Evolutionary conservation across 2,113 vertebrate species (phyloP), one percentile per base, ranked within the genome.

Genomic region (Mirounga angustirostris): DNA sequence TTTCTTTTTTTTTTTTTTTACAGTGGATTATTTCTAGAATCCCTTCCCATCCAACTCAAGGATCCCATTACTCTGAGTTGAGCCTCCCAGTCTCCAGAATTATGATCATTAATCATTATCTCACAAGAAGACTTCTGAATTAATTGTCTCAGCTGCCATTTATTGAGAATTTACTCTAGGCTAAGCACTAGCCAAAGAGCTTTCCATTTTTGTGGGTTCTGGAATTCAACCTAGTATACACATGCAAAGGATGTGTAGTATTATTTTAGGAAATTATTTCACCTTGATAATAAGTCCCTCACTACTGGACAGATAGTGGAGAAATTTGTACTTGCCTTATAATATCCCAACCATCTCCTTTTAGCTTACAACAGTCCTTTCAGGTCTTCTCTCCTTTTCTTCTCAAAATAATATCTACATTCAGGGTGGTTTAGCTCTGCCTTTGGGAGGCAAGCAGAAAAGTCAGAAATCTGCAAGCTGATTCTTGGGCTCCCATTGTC

Each of bases 11-110:
- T 46, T 46, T 46, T 46, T 46, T 46, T 46, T 91, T 76, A 67
- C 36, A 2, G 86, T 69, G 36, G 18, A 65, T 86, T 94, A 80
- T 88, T 97, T 96, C 96, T 93, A 79, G 40, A 93, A 12, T 82
- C 65, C 30, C 3, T 95, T 93, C 12, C 54, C 26, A 85, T 59
- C 8, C 26, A 89, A 58, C 13, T 74, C 10, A 86, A 81, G 40
- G 54, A 92, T 95, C 89, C 58, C 78, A 5, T 87, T 93, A 95
- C 36, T 76, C 97, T 96, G 56, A 54, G 46, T 61, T 73, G 56
- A 97, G 43, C 26, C 69, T 90, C 43, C 22, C 6, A 50, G 26
- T 28, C 33, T 40, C 22, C 4, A 16, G 87, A 71, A 71, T 21
- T 67, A 24, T 87, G 36, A 40, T 90, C 67, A 67, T 92, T 83